A percentile compares a stretch with the other conserved stretches of the same genome.
These are phyloP conservation scores for Poeciliopsis presidionis DNA, from an alignment of 2,797 vertebrate species.

Conservation along the genomic window DNA sequence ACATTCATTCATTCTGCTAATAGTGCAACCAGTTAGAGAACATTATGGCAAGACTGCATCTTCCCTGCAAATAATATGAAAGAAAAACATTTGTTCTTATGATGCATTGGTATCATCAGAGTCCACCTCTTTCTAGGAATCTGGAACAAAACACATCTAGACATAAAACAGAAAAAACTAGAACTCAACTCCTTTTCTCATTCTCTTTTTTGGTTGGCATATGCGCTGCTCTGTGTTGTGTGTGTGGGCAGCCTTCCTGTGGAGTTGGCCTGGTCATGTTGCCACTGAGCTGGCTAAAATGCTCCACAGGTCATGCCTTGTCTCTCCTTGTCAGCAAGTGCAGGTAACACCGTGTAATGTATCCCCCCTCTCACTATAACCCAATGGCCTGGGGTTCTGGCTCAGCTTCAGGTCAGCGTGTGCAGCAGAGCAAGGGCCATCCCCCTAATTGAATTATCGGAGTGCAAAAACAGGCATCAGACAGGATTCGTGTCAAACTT, in stretches of 20 bases:
- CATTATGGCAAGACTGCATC: background rate
- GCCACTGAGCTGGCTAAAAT: conserved; percentile 57
- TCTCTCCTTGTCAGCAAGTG: conserved; percentile 67
- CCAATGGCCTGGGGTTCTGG: conserved; percentile 70
- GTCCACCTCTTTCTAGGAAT: background rate
- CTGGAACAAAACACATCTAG: background rate
- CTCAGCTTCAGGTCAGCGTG: conserved; percentile 66
- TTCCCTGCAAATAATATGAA: background rate
- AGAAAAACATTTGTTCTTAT: background rate
- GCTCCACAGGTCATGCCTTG: conserved; percentile 64
- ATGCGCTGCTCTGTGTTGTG: conserved; percentile 6
- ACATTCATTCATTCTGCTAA: background rate
- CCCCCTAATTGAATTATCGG: conserved; percentile 82
- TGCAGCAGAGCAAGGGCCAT: conserved; percentile 61
- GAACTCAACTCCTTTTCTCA: background rate
- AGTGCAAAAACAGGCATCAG: conserved; percentile 80
- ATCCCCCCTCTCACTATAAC: conserved; percentile 58
- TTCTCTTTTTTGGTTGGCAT: background rate
- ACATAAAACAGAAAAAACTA: background rate
- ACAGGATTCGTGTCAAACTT: conserved; percentile 78
- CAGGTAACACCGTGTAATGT: conserved; percentile 73
- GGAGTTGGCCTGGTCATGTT: conserved; percentile 35
- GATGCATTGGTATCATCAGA: background rate
- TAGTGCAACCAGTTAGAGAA: background rate
- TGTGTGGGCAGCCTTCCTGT: conserved; percentile 27